A percentile compares a stretch with the other conserved stretches of the same genome.
phyloP scores from a whole-genome alignment of 1,140 invertebrate genomes.

The Diorhabda carinulata region DNA sequence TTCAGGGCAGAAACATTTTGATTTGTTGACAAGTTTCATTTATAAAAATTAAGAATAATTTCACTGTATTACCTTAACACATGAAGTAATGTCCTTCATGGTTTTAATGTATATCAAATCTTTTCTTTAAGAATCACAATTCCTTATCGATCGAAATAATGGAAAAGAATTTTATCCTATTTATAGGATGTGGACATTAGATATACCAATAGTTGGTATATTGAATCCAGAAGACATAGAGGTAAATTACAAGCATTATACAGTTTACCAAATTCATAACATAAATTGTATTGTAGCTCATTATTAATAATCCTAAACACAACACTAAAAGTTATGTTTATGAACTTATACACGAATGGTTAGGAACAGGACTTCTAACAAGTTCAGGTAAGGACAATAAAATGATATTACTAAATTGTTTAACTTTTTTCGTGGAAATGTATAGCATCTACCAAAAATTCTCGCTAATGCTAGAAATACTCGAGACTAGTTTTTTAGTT shows the following conservation, averaged over 20 bases:
- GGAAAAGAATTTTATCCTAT: constrained; percentile 6
- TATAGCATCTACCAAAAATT: no score
- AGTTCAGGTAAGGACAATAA: constrained; percentile 51
- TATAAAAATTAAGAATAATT: no score
- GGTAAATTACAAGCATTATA: neutral
- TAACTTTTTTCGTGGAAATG: neutral
- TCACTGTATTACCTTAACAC: no score
- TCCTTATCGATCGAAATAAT: neutral
- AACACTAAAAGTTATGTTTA: constrained; percentile 50
- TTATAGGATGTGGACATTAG: constrained; percentile 1
- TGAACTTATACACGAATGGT: constrained; percentile 67
- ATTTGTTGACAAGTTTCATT: no score
- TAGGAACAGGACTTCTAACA: constrained; percentile 72
- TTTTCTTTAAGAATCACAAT: neutral
- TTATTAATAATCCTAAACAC: constrained; percentile 30
- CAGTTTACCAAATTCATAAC: constrained; percentile 5
- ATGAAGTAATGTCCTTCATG: no score
- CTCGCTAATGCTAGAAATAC: no score
- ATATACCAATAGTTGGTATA: neutral
- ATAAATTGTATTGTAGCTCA: constrained; percentile 24
- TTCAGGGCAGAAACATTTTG: no score
- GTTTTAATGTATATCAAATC: neutral
- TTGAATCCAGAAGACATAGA: constrained; percentile 7
- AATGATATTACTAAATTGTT: neutral
- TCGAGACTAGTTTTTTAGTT: no score